Percentiles rank a stretch among this genome's conserved stretches.
Conservation (phyloP, 2,888 invertebrate genomes). For the Temnothorax rugatulus region DNA sequence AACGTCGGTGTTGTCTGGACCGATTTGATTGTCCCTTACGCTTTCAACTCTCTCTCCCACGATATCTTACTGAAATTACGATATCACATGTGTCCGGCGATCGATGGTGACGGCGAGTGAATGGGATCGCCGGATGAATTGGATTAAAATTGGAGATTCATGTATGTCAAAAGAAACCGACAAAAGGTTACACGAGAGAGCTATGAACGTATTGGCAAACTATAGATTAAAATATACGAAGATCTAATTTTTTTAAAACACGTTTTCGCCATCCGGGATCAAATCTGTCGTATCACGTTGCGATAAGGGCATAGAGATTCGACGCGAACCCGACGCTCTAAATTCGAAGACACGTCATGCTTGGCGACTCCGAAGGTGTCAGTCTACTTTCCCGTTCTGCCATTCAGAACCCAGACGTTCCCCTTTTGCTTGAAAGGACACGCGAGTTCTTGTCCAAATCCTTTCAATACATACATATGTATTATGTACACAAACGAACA, state of each 20-base stretch:
- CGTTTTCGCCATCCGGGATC: background rate
- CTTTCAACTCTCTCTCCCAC: slow-evolving; percentile 48
- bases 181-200: background rate
- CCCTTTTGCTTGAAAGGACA: slow-evolving; percentile 60
- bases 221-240: background rate
- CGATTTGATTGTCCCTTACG: slow-evolving; percentile 39
- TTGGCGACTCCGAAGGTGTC: slow-evolving; percentile 59
- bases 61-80: slow-evolving; percentile 49
- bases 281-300: slow-evolving; percentile 12
- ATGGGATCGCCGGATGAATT: slow-evolving; percentile 16
- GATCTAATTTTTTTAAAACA: background rate
- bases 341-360: slow-evolving; percentile 71
- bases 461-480: slow-evolving; percentile 74
- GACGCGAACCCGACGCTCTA: slow-evolving; percentile 36
- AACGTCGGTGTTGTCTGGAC: slow-evolving; percentile 29
- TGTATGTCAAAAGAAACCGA: background rate
- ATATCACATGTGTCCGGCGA: slow-evolving; percentile 22
- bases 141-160: slow-evolving; percentile 25
- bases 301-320: slow-evolving; percentile 3
- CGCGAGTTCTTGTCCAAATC: slow-evolving; percentile 75
- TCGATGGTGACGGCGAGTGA: background rate
- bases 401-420: slow-evolving; percentile 33
- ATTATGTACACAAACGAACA: slow-evolving; percentile 41
- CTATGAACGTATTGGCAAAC: background rate
- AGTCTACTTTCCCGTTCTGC: slow-evolving; percentile 54